Evolutionary conservation across 2,797 vertebrate species (phyloP), one percentile per base, ranked within the genome.

Genomic region (Mormyrus proboscirostris): DNA sequence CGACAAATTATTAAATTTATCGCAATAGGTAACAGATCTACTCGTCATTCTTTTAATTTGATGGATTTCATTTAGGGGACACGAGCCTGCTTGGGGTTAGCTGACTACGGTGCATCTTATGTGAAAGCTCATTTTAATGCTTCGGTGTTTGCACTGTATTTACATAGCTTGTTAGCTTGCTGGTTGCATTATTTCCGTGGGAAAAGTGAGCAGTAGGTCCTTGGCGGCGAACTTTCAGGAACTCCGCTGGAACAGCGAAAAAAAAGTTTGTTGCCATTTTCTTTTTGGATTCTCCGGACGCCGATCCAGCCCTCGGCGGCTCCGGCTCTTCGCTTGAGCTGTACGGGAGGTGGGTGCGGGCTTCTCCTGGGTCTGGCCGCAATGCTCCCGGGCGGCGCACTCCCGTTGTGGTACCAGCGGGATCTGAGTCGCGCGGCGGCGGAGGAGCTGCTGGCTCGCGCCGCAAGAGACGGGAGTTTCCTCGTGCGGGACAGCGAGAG

Each of bases 401-500:
- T 96, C 84, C 96, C 96, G 88, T 95, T 96, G 90, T 98, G 98
- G 98, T 98, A 98, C 94, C 98, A 99, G 96, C 97, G 97, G 89
- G 98, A 98, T 92, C 95, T 99, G 93, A 99, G 98, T 94, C 97
- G 98, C 86, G 98, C 97, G 0, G 98, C 98, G 2, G 98, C 98
- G 91, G 98, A 99, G 95, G 98, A 99, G 94, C 94, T 97, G 90
- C 94, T 99, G 91, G 98, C 98, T 65, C 95, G 97, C 59, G 97
- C 98, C 69, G 98, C 97, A 86, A 95, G 97, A 73, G 98, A 98
- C 92, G 98, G 98, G 90, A 98, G 97, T 95, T 99, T 98, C 96
- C 96, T 99, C 95, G 98, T 99, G 92, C 97, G 98, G 93, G 98
- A 99, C 95, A 98, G 97, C 90, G 98, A 99, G 94, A 99, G 98